Base-by-base conservation (phyloP, 2,888 invertebrate genomes). In the Apamea sordens region DNA sequence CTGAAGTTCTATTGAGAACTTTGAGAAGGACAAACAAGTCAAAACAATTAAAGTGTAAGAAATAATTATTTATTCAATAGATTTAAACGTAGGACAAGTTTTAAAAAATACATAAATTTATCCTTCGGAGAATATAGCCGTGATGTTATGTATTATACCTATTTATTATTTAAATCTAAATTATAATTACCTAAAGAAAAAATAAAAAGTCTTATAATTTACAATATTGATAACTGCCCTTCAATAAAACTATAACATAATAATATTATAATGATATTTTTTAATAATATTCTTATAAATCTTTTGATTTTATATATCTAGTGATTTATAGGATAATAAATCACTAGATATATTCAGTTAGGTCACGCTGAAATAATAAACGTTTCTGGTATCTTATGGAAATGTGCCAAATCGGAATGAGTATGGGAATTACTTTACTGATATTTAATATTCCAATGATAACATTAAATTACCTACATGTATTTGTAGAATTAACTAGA, bases 391-490 rank as follows among this genome's bases (percentile, higher is more conserved):
- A 65, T 71, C 21, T 32, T 65, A 64, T 73, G 56, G 50, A 80
- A 50, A 80, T 32, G n/a, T 73, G 64, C 73, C 84, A 80, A 75
- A 80, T 47, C 28, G 0, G 13, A 44, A 68, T 61, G 36, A 65
- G 7, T 65, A 50, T 69, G 41, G 8, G 47, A 21, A 71, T 78
- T 47, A 15, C 3, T 64, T 75, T 21, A 81, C 15, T 21, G 32
- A 47, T 41, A 50, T 80, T 63, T 70, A 36, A 21, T 59, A 53
- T 44, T 69, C n/a, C n/a, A 13, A 18, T 28, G 3, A 53, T n/a
- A 64, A 56, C 28, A 41, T 64, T 56, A 64, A 1, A 47, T 67
- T 44, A 41, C 47, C 69, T 24, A 28, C n/a, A 24, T 32, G 0
- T 8, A 28, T 65, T 36, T 59, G 11, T 47, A 75, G 11, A 36